Percentiles rank a stretch among this genome's conserved stretches.
These are phyloP conservation scores for Microtus californicus DNA, from an alignment of 2,797 vertebrate species.

Conservation along the genomic window DNA sequence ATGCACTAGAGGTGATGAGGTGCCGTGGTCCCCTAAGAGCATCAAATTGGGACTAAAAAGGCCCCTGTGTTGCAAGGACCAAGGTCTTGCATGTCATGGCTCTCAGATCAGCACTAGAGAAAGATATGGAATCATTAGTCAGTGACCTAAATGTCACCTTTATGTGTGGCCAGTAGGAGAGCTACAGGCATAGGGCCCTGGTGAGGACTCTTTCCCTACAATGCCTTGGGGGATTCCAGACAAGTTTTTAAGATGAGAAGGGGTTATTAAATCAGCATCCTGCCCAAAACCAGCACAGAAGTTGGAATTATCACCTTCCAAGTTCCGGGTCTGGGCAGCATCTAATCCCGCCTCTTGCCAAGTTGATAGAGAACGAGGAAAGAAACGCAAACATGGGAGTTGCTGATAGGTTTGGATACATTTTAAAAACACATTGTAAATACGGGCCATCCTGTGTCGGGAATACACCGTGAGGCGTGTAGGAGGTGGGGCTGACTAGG, in stretches of 20 bases:
- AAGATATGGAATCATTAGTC: neutral
- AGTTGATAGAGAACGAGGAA: neutral
- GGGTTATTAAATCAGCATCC: constrained; percentile 8
- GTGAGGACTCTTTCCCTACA: neutral
- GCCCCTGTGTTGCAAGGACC: fast-evolving
- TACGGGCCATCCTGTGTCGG: neutral
- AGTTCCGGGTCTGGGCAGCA: constrained; percentile 49
- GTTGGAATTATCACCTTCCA: constrained; percentile 24
- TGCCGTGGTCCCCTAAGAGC: neutral
- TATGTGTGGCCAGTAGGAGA: neutral
- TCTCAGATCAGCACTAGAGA: neutral
- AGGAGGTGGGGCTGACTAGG: neutral
- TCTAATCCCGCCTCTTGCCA: constrained; percentile 33
- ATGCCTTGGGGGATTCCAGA: neutral
- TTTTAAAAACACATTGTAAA: constrained; percentile 12
- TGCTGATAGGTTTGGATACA: neutral
- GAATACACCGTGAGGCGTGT: neutral
- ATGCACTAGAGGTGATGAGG: neutral
- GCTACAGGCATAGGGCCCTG: neutral
- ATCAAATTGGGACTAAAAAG: neutral
- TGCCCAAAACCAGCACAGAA: neutral
- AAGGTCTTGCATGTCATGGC: neutral
- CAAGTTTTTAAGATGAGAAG: constrained; percentile 26
- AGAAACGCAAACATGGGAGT: constrained; percentile 19
- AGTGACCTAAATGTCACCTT: neutral